These are phyloP conservation scores for Iphiclides podalirius DNA, from an alignment of 2,888 invertebrate species.

Conservation along the genomic window DNA sequence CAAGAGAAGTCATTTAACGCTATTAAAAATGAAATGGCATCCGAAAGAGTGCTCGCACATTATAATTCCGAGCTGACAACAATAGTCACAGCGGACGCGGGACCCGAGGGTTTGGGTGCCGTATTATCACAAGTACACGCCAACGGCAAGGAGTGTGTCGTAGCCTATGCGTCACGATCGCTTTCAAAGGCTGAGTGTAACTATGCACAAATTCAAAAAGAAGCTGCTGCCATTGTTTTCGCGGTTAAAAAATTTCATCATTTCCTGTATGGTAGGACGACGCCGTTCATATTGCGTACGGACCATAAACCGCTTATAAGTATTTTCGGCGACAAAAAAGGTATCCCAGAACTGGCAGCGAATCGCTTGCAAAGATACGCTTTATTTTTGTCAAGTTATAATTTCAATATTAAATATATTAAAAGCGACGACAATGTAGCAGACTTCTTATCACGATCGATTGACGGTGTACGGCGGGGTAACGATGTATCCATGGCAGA, in stretches of 20 bases:
- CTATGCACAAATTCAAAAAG: conserved; percentile 27
- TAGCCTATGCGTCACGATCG: conserved; percentile 1
- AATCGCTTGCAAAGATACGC: too few relatives aligned
- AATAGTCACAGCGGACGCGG: conserved; percentile 5
- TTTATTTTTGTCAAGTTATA: too few relatives aligned
- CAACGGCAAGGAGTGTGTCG: conserved; percentile 24
- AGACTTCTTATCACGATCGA: too few relatives aligned
- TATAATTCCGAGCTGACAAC: conserved; percentile 6
- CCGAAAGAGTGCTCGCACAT: neutral
- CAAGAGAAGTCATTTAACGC: neutral
- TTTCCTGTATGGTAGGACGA: conserved; percentile 25
- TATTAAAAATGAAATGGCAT: neutral
- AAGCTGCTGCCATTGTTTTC: conserved; percentile 25
- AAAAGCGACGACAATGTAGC: too few relatives aligned
- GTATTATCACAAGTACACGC: conserved; percentile 23
- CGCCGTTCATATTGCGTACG: conserved; percentile 24
- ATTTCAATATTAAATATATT: too few relatives aligned
- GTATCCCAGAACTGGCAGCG: too few relatives aligned
- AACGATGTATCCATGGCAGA: too few relatives aligned
- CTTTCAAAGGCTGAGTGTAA: conserved; percentile 16
- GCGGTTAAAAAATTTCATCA: conserved; percentile 27
- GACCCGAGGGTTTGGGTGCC: conserved; percentile 24
- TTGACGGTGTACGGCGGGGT: too few relatives aligned
- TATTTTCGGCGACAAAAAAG: conserved; percentile 21
- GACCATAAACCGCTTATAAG: conserved; percentile 26